Evolutionary conservation across 2,888 invertebrate species (phyloP).

Genomic region (Temnothorax unifasciatus): DNA sequence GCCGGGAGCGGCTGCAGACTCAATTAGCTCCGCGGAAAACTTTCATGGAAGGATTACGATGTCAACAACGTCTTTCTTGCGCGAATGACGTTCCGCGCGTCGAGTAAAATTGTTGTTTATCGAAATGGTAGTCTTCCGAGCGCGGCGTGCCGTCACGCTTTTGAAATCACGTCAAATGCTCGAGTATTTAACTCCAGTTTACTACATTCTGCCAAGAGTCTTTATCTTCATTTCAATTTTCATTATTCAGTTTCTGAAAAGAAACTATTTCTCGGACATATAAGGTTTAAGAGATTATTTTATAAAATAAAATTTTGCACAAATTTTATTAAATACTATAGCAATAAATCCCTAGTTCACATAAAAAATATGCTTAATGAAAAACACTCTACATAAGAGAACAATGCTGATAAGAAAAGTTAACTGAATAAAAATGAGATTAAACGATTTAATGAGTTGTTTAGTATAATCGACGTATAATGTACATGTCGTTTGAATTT

Average conservation of each 20-base stretch:
- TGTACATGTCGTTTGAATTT: background rate
- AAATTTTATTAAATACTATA: background rate
- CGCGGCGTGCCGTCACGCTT: conserved; percentile 33
- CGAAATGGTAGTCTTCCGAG: conserved; percentile 70
- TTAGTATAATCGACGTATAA: conserved; percentile 3
- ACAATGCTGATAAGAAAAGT: background rate
- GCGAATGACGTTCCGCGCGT: conserved; percentile 63
- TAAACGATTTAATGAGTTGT: background rate
- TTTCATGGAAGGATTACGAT: conserved; percentile 78
- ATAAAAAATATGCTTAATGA: background rate
- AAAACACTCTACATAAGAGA: background rate
- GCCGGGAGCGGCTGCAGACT: conserved; percentile 69
- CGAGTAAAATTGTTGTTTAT: conserved; percentile 68
- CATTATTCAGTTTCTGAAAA: conserved; percentile 4
- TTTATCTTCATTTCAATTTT: conserved; percentile 17
- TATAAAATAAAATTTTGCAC: background rate
- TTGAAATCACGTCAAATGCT: conserved; percentile 44
- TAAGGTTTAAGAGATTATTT: conserved; percentile 20
- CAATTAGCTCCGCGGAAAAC: conserved; percentile 80
- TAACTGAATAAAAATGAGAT: conserved; percentile 8
- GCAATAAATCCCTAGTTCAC: background rate
- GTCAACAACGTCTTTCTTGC: conserved; percentile 78
- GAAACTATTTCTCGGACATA: background rate
- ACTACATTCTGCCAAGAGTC: background rate
- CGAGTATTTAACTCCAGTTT: conserved; percentile 40